A percentile compares a stretch with the other conserved stretches of the same genome.
These are phyloP conservation scores for Anabacerthia variegaticeps DNA, from an alignment of 2,797 vertebrate genomes.

Conservation along the genomic window DNA sequence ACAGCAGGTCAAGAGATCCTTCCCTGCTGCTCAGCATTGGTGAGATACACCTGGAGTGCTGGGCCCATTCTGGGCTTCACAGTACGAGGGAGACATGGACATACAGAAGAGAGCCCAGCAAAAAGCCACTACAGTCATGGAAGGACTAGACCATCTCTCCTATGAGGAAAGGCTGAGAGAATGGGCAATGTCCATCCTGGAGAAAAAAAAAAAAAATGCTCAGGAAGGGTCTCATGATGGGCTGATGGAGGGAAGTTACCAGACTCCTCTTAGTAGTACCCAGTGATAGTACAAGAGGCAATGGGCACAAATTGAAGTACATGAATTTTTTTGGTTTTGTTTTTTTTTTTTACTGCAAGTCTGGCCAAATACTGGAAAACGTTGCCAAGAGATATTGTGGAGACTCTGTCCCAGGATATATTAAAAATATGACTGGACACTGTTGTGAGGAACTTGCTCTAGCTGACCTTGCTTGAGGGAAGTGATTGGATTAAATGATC, in stretches of 20 bases:
- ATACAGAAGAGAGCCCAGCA: not conserved
- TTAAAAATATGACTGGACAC: not conserved
- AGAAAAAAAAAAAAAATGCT: not conserved
- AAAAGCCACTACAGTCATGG: not conserved
- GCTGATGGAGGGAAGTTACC: not conserved
- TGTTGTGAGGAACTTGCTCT: not conserved
- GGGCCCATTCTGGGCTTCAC: not conserved
- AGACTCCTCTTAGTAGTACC: not conserved
- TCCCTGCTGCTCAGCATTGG: not conserved
- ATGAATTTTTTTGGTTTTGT: not conserved
- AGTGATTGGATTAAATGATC: not conserved
- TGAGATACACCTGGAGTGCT: not conserved
- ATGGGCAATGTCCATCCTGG: not conserved
- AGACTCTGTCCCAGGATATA: fast-evolving
- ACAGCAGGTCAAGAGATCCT: fast-evolving
- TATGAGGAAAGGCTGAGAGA: not conserved
- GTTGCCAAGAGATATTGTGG: not conserved
- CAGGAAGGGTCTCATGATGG: not conserved
- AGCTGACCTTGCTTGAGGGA: not conserved
- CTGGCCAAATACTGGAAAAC: not conserved
- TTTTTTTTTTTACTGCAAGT: not conserved
- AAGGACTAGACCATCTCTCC: not conserved
- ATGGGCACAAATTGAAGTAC: not conserved
- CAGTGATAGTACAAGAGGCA: not conserved
- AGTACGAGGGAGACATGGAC: not conserved